A percentile compares a stretch with the other conserved stretches of the same genome.
phyloP scores from a whole-genome alignment of 2,888 invertebrate genomes.

The Amiota communis region DNA sequence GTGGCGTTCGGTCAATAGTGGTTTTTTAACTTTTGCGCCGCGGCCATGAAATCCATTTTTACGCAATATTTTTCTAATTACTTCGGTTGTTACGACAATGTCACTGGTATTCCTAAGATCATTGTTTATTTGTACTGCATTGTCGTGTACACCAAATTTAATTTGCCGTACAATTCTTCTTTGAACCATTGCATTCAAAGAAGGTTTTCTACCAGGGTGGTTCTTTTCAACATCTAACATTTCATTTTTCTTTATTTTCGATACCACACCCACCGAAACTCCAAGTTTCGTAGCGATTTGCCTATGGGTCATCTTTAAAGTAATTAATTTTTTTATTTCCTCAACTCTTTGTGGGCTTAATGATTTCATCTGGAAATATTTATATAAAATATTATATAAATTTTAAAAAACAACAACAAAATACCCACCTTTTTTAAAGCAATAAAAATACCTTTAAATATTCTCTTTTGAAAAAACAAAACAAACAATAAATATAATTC shows the following conservation, averaged over 20 bases:
- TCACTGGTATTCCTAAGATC: conserved; percentile 1
- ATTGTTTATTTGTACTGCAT: background rate
- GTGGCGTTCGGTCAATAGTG: background rate
- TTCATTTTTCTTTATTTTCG: background rate
- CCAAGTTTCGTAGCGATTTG: too few species aligned
- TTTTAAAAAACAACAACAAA: too few species aligned
- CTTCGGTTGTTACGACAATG: conserved; percentile 11
- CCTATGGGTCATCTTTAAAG: conserved; percentile 4
- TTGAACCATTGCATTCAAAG: background rate
- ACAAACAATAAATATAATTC: too few species aligned
- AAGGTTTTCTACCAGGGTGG: background rate
- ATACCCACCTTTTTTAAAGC: too few species aligned
- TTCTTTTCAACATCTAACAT: background rate
- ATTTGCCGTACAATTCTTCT: conserved; percentile 5
- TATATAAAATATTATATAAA: background rate
- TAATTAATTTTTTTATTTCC: background rate
- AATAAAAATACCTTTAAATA: too few species aligned
- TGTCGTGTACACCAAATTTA: conserved; percentile 2
- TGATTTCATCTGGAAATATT: background rate
- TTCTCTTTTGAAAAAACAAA: too few species aligned
- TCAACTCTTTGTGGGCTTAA: background rate
- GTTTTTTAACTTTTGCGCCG: background rate
- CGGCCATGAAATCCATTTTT: background rate
- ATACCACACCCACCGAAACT: too few species aligned
- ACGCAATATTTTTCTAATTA: background rate